A percentile compares a stretch with the other conserved stretches of the same genome.
Conservation (phyloP, 2,888 invertebrate species). For the Callinectes sapidus region DNA sequence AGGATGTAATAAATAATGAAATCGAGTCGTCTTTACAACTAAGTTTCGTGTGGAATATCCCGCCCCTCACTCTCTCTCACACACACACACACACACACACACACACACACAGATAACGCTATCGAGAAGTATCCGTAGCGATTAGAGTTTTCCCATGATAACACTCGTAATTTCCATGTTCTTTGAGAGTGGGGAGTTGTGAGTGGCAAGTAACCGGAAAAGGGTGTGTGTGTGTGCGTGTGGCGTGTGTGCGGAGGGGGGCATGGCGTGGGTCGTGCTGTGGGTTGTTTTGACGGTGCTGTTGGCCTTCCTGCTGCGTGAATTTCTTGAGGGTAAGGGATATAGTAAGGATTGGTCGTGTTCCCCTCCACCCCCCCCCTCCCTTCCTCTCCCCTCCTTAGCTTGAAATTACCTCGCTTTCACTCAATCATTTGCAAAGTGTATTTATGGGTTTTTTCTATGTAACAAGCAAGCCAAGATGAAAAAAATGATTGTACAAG, state of each 20-base stretch:
- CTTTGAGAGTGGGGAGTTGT: neutral
- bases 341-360: neutral
- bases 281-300: conserved; percentile 12
- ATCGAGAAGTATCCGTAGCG: neutral
- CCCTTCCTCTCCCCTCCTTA: neutral
- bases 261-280: neutral
- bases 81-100: neutral
- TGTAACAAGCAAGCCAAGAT: no score
- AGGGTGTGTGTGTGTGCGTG: neutral
- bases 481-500: no score
- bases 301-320: neutral
- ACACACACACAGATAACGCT: neutral
- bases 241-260: neutral
- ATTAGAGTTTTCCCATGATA: neutral
- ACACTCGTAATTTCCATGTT: neutral
- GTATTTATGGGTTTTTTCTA: no score
- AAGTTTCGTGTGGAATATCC: no score
- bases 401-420: no score
- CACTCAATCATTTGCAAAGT: no score
- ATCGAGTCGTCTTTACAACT: no score
- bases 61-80: neutral
- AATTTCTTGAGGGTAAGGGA: conserved; percentile 28
- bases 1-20: no score
- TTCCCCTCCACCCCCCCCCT: neutral
- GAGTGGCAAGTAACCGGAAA: neutral